Evolutionary conservation across 2,888 invertebrate genomes (phyloP).

Genomic region (Nemotelus pantherinus): DNA sequence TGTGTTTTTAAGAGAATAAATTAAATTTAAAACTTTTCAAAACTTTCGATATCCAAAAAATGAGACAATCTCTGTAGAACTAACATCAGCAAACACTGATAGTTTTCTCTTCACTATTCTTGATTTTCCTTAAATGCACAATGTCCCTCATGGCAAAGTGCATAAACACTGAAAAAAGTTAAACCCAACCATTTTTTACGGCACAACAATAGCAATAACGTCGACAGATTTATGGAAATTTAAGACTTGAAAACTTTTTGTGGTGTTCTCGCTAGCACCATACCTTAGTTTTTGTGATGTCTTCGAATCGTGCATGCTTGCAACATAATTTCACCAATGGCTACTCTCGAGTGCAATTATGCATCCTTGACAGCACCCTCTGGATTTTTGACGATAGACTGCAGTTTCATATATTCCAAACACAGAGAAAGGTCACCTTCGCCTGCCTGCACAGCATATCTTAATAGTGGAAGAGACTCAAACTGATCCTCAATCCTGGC

Average conservation of each 20-base stretch:
- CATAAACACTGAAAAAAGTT: constrained; percentile 9
- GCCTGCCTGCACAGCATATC: constrained; percentile 9
- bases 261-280: background rate
- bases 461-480: constrained; percentile 17
- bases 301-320: background rate
- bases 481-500: background rate
- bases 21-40: too few species aligned
- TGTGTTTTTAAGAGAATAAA: too few species aligned
- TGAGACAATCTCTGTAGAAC: too few species aligned
- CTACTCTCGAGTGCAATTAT: background rate
- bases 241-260: constrained; percentile 8
- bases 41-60: too few species aligned
- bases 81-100: too few species aligned
- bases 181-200: background rate
- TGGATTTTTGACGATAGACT: background rate
- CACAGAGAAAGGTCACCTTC: background rate
- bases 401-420: background rate
- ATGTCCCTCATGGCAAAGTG: too few species aligned
- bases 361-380: constrained; percentile 33
- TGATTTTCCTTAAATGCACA: too few species aligned
- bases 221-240: constrained; percentile 35
- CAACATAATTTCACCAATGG: background rate
- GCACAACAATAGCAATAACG: constrained; percentile 24
- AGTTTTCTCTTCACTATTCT: too few species aligned
- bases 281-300: background rate